Conservation (phyloP, 2,888 invertebrate species). For the Euphydryas editha region DNA sequence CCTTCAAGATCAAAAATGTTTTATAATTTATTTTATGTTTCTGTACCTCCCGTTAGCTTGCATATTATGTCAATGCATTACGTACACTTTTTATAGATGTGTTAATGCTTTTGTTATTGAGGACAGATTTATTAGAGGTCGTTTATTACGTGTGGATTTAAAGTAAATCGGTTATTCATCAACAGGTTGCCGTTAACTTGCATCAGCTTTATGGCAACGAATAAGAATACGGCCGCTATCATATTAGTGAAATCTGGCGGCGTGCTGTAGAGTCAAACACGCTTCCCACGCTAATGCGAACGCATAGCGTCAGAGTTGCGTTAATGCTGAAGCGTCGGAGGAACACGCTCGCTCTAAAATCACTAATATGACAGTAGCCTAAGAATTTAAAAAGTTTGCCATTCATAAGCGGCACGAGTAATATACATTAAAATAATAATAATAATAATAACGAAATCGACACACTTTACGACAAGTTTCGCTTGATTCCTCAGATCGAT, state of each 20-base stretch:
- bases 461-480: conserved; percentile 47
- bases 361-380: no score
- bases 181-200: conserved; percentile 40
- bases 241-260: no score
- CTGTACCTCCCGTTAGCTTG: conserved; percentile 19
- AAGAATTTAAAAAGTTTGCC: conserved; percentile 48
- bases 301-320: no score
- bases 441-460: conserved; percentile 49
- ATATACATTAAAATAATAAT: conserved; percentile 29
- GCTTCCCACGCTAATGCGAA: no score
- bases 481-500: conserved; percentile 36
- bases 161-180: conserved; percentile 35
- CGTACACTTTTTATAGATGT: conserved; percentile 38
- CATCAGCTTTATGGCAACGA: conserved; percentile 40
- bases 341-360: no score
- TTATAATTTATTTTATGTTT: neutral
- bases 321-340: no score
- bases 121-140: conserved; percentile 32
- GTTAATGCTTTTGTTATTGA: conserved; percentile 34
- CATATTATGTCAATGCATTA: conserved; percentile 40
- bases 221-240: conserved; percentile 36
- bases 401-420: conserved; percentile 46
- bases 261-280: no score
- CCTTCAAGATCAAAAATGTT: conserved; percentile 54
- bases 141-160: conserved; percentile 23